Conservation (phyloP, 2,113 vertebrate genomes). For the Malaclemys terrapin region DNA sequence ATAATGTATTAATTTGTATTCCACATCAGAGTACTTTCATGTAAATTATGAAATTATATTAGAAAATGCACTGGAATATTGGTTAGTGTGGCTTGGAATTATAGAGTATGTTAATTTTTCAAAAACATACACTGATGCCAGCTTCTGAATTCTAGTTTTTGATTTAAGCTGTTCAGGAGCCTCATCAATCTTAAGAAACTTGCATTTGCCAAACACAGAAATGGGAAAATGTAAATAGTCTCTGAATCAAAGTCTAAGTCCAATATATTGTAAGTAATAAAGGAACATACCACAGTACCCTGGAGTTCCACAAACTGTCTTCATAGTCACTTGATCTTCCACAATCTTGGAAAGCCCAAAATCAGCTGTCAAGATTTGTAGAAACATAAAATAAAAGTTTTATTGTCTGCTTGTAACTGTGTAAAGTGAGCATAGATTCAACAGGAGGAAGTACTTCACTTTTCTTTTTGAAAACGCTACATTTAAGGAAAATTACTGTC, state of each 20-base stretch:
- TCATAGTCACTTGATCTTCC: constrained; percentile 91
- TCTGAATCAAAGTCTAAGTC: background rate
- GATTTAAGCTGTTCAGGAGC: background rate
- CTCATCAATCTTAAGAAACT: background rate
- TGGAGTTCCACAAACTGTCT: constrained; percentile 90
- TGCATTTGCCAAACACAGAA: background rate
- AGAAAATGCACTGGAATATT: background rate
- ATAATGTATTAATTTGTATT: background rate
- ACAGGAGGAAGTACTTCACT: background rate
- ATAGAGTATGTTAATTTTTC: background rate
- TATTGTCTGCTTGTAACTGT: background rate
- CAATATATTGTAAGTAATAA: constrained; percentile 1
- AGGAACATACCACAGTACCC: constrained; percentile 88
- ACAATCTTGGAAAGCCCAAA: constrained; percentile 93
- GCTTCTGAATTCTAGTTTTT: background rate
- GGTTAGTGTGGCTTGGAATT: background rate
- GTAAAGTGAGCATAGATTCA: background rate
- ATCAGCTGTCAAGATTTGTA: constrained; percentile 81
- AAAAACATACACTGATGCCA: background rate
- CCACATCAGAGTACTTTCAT: background rate
- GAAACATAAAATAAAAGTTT: constrained; percentile 18
- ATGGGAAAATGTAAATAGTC: background rate
- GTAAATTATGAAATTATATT: background rate
- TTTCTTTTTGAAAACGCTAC: background rate
- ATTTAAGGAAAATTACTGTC: background rate